Evolutionary conservation across 2,797 vertebrate species (phyloP).

Genomic region (Halcyon chelicuti): DNA sequence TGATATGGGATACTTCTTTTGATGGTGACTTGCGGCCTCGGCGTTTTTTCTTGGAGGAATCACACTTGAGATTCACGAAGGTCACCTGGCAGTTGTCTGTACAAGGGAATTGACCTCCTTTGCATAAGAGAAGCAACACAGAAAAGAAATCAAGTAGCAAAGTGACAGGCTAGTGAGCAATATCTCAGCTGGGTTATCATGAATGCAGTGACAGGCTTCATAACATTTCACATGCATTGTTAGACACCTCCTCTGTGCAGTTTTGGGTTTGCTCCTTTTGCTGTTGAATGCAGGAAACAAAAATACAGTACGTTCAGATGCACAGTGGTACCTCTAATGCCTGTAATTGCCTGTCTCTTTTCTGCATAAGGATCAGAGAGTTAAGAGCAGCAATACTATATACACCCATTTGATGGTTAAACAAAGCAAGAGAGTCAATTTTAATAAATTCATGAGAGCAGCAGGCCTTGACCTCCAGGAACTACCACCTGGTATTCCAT

Average conservation of each 20-base stretch:
- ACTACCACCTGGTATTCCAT: background rate
- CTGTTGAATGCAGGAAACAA: background rate
- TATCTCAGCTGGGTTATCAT: background rate
- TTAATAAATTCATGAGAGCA: background rate
- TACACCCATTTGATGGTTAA: background rate
- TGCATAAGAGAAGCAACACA: slow-evolving; percentile 4
- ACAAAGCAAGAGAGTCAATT: background rate
- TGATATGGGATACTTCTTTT: slow-evolving; percentile 94
- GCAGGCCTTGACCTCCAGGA: background rate
- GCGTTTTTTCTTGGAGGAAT: slow-evolving; percentile 93
- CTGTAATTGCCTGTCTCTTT: background rate
- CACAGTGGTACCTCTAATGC: background rate
- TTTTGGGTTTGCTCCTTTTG: background rate
- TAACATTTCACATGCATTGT: background rate
- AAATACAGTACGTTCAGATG: background rate
- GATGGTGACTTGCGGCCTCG: slow-evolving; percentile 92
- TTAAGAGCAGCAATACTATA: background rate
- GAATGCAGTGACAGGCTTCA: background rate
- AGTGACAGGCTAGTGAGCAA: background rate
- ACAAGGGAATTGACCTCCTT: slow-evolving; percentile 85
- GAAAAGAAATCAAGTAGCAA: slow-evolving; percentile 22
- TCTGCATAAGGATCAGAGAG: background rate
- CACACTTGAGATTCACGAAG: slow-evolving; percentile 94
- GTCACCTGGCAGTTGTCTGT: slow-evolving; percentile 92
- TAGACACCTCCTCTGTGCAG: background rate